Evolutionary conservation across 1,140 invertebrate species (phyloP), one percentile per base, ranked within the genome.

Genomic region (Papilio polyxenes): DNA sequence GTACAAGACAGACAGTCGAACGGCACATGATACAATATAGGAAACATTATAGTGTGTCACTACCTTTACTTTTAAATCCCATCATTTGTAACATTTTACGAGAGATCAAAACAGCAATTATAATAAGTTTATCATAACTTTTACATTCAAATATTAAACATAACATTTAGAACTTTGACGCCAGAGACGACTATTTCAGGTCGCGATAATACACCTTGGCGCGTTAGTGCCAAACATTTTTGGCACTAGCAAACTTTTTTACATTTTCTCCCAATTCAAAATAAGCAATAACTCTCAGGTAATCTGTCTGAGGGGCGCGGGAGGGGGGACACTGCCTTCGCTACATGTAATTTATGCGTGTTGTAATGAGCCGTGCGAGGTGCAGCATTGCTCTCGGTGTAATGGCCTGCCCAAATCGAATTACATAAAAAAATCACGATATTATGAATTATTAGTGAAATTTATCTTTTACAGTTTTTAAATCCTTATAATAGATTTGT

Each of bases 231-330:
- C 87, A 89, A 85, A 82, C 85, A 86, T 86, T 86, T 86, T 86
- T 89, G 87, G 89, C 87, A 87, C 37, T 17, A 62, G 31, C 49
- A 79, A 82, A 80, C 84, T 53, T 81, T 83, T 84, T 87, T 84
- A 80, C 77, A 77, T 78, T 83, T 86, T 86, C 81, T 83, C 80
- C 72, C 65, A 81, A 75, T 80, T 84, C 75, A 82, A 83, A 82
- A 83, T 80, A 80, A 82, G 82, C 83, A 62, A 82, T 85, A 87
- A 86, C 81, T 87, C 88, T 85, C 88, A 89, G 88, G 88, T 89
- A 88, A 87, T 88, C 83, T 84, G 83, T 86, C 87, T 40, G 84
- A 11, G 53, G 51, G 78, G 78, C 49, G 74, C 53, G 74, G 69
- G 74, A 83, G 8, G n/a, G n/a, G n/a, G n/a, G n/a, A n/a, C n/a